These are phyloP conservation scores for Microcebus ravelobensis DNA, from an alignment of 2,113 vertebrate species.

Conservation along the genomic window DNA sequence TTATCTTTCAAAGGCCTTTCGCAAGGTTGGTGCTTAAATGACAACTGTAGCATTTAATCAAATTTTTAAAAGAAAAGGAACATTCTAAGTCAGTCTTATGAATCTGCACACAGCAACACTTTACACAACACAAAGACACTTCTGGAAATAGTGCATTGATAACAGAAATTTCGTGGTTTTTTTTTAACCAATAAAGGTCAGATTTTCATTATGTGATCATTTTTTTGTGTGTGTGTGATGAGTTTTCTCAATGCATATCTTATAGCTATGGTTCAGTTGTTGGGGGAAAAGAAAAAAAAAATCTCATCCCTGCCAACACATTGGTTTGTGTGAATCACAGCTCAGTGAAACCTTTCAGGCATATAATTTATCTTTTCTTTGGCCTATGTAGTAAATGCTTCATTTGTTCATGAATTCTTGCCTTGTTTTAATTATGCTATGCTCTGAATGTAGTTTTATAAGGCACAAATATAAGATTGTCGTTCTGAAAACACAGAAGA, in stretches of 20 bases:
- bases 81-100: neutral
- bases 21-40: neutral
- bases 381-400: constrained; percentile 86
- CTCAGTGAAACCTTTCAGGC: constrained; percentile 86
- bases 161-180: constrained; percentile 42
- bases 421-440: constrained; percentile 89
- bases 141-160: constrained; percentile 4
- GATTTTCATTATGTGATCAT: constrained; percentile 41
- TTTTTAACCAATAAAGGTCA: constrained; percentile 40
- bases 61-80: neutral
- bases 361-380: constrained; percentile 89
- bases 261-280: constrained; percentile 72
- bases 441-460: constrained; percentile 89
- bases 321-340: constrained; percentile 83
- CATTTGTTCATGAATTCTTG: constrained; percentile 87
- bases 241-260: constrained; percentile 75
- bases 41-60: neutral
- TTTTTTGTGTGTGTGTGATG: constrained; percentile 55
- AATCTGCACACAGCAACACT: neutral
- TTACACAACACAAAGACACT: neutral
- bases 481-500: constrained; percentile 87
- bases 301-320: constrained; percentile 76
- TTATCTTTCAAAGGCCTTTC: neutral
- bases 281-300: constrained; percentile 43
- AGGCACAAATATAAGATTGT: constrained; percentile 87